A percentile compares a stretch with the other conserved stretches of the same genome.
Evolutionary conservation across 64 coral and sea anemone genomes (phyloP).

Genomic region (Montipora foliosa): DNA sequence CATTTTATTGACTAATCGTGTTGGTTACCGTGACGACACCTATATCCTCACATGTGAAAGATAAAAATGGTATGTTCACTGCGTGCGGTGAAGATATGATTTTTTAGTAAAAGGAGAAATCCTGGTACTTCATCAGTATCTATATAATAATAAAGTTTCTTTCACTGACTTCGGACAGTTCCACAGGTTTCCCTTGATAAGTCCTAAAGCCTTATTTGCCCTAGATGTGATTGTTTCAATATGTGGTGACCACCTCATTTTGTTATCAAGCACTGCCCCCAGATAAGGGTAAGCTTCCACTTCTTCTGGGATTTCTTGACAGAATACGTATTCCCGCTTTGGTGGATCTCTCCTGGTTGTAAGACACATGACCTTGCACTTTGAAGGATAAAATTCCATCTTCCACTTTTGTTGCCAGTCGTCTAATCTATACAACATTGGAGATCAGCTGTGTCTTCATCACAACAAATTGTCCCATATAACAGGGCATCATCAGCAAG

Average conservation of each 20-base stretch:
- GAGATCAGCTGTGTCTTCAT: neutral
- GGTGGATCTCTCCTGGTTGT: constrained; percentile 22
- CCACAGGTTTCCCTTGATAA: neutral
- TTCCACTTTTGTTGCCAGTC: constrained; percentile 1
- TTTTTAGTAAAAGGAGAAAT: no score
- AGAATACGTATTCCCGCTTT: no score
- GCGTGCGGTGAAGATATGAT: no score
- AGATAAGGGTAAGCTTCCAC: neutral
- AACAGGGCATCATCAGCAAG: constrained; percentile 20
- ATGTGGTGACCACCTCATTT: no score
- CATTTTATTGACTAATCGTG: no score
- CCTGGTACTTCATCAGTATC: no score
- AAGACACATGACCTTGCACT: neutral
- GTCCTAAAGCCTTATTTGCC: neutral
- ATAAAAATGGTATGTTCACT: no score
- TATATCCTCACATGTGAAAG: no score
- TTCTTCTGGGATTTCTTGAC: neutral
- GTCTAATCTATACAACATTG: neutral
- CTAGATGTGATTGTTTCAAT: neutral
- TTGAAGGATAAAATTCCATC: neutral
- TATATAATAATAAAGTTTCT: no score
- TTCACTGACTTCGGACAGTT: neutral
- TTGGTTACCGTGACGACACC: no score
- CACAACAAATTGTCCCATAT: neutral
- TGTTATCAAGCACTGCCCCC: neutral